Evolutionary conservation across 2,113 vertebrate genomes (phyloP).

Genomic region (Hystrix cristata): DNA sequence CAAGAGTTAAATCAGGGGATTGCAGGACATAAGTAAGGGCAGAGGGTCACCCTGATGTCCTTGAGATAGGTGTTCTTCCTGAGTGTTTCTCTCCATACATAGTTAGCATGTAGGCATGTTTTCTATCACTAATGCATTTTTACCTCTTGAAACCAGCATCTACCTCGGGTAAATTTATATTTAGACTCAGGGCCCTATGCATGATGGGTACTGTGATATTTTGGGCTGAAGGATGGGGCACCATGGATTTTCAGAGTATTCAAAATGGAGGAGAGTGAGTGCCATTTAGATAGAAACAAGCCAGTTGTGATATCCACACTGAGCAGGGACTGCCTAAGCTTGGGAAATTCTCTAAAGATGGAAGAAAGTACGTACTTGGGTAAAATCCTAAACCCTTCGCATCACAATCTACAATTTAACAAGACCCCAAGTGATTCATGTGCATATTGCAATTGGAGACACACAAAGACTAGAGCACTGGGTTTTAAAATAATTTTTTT

Average conservation of each 20-base stretch:
- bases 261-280: not conserved
- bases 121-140: not conserved
- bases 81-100: not conserved
- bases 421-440: not conserved
- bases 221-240: not conserved
- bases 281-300: not conserved
- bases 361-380: not conserved
- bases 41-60: not conserved
- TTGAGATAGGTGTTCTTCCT: not conserved
- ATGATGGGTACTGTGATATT: not conserved
- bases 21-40: not conserved
- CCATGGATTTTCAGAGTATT: not conserved
- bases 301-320: not conserved
- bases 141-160: slow-evolving; percentile 33
- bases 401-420: not conserved
- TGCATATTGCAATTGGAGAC: slow-evolving; percentile 12
- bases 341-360: slow-evolving; percentile 1
- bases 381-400: not conserved
- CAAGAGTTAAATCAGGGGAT: not conserved
- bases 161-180: not conserved
- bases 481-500: not conserved
- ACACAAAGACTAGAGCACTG: not conserved
- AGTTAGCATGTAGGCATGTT: not conserved
- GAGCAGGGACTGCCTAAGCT: not conserved
- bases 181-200: slow-evolving; percentile 2